Percentiles rank a stretch among this genome's conserved stretches.
These are phyloP conservation scores for Drosophila kanapiae DNA, from an alignment of 1,140 invertebrate genomes.

Conservation along the genomic window DNA sequence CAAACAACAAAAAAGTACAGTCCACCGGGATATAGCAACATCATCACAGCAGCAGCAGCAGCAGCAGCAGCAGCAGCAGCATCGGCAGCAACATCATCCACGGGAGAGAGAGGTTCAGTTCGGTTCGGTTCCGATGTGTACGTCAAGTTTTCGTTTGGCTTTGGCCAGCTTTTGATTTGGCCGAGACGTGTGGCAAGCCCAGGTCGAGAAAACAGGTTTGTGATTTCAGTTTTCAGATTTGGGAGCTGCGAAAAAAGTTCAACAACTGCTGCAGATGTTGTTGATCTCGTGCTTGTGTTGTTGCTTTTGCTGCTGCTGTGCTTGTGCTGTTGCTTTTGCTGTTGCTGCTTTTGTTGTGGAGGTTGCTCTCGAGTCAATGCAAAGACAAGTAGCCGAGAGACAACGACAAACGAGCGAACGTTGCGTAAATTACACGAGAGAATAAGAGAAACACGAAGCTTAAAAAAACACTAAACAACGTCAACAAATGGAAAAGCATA, in stretches of 20 bases:
- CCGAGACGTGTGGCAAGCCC: constrained; percentile 77
- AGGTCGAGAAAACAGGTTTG: constrained; percentile 67
- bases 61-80: constrained; percentile 19
- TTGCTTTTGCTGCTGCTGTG: constrained; percentile 22
- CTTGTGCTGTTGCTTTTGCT: constrained; percentile 16
- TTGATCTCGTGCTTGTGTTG: constrained; percentile 47
- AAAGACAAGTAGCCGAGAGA: constrained; percentile 73
- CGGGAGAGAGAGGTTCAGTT: not conserved
- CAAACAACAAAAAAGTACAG: constrained; percentile 78
- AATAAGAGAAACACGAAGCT: constrained; percentile 44
- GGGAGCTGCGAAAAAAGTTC: constrained; percentile 78
- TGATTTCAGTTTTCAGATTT: constrained; percentile 77
- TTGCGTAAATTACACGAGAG: constrained; percentile 78
- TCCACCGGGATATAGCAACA: constrained; percentile 39
- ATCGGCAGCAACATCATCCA: constrained; percentile 11
- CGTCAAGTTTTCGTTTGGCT: constrained; percentile 60
- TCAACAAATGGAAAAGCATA: constrained; percentile 30
- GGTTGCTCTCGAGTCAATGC: constrained; percentile 62
- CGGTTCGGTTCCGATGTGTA: constrained; percentile 6
- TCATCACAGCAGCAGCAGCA: constrained; percentile 52
- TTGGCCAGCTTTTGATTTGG: constrained; percentile 74
- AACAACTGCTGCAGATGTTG: constrained; percentile 73
- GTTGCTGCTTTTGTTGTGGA: constrained; percentile 25
- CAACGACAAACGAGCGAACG: constrained; percentile 74
- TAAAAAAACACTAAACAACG: constrained; percentile 43